phyloP scores from a whole-genome alignment of 2,113 vertebrate genomes.

The Zootoca vivipara region DNA sequence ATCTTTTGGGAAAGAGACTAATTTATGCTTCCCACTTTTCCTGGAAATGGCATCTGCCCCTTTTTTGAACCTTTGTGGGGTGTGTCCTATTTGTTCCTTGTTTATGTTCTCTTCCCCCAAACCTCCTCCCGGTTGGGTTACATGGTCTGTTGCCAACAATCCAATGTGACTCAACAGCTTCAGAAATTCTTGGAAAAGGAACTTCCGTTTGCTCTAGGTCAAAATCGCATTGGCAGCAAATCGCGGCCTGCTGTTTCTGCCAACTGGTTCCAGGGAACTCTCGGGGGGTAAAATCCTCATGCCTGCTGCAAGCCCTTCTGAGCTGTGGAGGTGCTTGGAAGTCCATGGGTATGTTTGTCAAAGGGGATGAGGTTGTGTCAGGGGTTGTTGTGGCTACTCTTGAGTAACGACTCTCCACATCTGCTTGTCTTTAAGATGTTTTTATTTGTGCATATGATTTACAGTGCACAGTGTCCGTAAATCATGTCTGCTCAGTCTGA shows the following conservation, averaged over 20 bases:
- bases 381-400: neutral
- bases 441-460: no score
- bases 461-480: no score
- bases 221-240: conserved; percentile 68
- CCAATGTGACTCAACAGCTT: conserved; percentile 49
- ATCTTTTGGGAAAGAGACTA: conserved; percentile 15
- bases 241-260: conserved; percentile 66
- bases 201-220: conserved; percentile 74
- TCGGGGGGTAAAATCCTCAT: conserved; percentile 46
- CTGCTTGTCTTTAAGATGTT: no score
- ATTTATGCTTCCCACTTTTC: conserved; percentile 24
- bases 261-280: conserved; percentile 56
- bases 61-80: conserved; percentile 7
- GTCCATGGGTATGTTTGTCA: conserved; percentile 27
- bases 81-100: conserved; percentile 26
- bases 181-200: conserved; percentile 75
- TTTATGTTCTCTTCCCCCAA: conserved; percentile 26
- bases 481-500: no score
- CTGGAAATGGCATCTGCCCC: conserved; percentile 2
- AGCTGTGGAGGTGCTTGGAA: conserved; percentile 47
- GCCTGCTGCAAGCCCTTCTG: conserved; percentile 44
- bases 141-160: conserved; percentile 47
- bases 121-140: conserved; percentile 1
- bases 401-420: no score
- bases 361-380: conserved; percentile 43